Conservation (phyloP, 2,888 invertebrate species). For the Andrena chrysosceles region DNA sequence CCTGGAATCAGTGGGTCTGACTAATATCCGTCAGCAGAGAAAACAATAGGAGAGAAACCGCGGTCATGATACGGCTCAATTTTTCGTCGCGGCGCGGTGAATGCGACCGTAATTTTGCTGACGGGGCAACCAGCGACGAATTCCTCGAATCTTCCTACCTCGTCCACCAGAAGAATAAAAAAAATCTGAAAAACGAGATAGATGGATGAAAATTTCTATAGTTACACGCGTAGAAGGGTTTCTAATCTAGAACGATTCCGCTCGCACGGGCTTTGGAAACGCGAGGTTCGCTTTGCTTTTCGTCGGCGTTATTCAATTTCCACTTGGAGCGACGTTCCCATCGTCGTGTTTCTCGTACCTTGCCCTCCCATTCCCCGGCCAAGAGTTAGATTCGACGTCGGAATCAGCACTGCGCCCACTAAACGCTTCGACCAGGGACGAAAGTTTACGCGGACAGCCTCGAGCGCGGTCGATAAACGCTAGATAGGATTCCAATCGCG, state of each 20-base stretch:
- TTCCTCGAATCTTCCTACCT: neutral
- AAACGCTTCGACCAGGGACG: neutral
- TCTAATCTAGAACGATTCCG: conserved; percentile 21
- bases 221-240: conserved; percentile 17
- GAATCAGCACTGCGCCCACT: neutral
- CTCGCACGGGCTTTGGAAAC: neutral
- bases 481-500: conserved; percentile 32
- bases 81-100: conserved; percentile 7
- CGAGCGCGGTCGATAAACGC: conserved; percentile 38
- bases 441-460: conserved; percentile 14
- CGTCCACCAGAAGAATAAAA: neutral
- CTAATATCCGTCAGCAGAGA: neutral
- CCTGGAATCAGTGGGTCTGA: neutral
- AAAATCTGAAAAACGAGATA: neutral
- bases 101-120: conserved; percentile 49
- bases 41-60: conserved; percentile 6
- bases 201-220: conserved; percentile 35
- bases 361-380: neutral
- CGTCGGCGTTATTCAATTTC: conserved; percentile 7
- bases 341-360: conserved; percentile 5
- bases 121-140: conserved; percentile 42
- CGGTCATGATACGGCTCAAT: neutral
- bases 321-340: neutral
- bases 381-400: neutral
- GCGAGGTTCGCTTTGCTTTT: neutral